Evolutionary conservation across 2,113 vertebrate species (phyloP), one percentile per base, ranked within the genome.

Genomic region (Diadophis punctatus): DNA sequence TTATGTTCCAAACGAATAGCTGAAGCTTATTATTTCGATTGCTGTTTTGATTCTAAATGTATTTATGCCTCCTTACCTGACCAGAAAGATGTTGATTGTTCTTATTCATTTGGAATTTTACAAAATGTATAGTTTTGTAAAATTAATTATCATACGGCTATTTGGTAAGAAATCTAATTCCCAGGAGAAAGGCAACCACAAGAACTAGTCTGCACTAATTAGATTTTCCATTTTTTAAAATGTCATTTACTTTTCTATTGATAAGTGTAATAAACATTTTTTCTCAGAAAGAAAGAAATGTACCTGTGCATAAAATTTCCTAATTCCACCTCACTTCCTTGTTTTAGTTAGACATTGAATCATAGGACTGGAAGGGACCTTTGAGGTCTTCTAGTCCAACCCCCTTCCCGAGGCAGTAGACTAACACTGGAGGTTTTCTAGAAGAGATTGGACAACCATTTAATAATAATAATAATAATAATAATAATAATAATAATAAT

Each of bases 11-110:
- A 48, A 58, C 43, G 91, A 86, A 89, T 48, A 93, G 14, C 12
- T 68, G 43, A 39, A 91, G 20, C 94, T 4, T 87, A 90, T 95
- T 97, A 96, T 96, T 90, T 91, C 55, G 91, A 68, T 84, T 52
- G 96, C 95, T 94, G 89, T 92, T 92, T 95, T 92, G 90, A 95
- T 95, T 93, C 94, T 96, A 96, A 94, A 56, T 25, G 12, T 89
- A 93, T 95, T 93, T 96, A 94, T 89, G 94, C 92, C 48, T 46
- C 93, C 94, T 93, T 95, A 46, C 0, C 52, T 95, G 89, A 94
- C 84, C 94, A 91, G 48, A 89, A 93, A 52, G 39, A 93, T 93
- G 91, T 92, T 16, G 25, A 85, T 95, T 94, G 92, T 96, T 96
- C 87, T 20, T 90, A 20, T 93, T 22, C 89, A 20, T 94, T 95